Percentiles rank a stretch among this genome's conserved stretches.
These are phyloP conservation scores for Zoanthus sociatus DNA, from an alignment of 92 coral and sea anemone species.

Conservation along the genomic window DNA sequence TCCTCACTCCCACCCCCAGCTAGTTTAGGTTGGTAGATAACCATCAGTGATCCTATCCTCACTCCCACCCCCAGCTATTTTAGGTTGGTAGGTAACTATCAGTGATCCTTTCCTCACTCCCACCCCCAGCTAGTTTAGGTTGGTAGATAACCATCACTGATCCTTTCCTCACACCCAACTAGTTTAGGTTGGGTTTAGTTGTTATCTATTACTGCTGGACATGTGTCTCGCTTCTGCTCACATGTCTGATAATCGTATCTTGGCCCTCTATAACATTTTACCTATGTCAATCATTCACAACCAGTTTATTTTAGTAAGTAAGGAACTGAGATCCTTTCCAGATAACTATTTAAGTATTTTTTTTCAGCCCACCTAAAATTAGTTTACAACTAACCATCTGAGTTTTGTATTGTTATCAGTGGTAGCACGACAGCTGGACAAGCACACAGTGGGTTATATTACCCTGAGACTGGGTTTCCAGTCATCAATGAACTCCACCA, in stretches of 20 bases:
- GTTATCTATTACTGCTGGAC: no score
- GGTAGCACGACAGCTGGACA: conserved; percentile 93
- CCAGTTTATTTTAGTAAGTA: neutral
- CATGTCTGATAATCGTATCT: neutral
- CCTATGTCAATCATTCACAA: neutral
- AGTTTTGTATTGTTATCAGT: conserved; percentile 51
- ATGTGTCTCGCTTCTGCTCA: no score
- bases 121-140: neutral
- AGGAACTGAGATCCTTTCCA: neutral
- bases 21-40: no score
- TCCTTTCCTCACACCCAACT: neutral
- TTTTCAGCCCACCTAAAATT: neutral
- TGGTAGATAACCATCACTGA: neutral
- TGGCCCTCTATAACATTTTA: neutral
- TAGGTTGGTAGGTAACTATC: neutral
- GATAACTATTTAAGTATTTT: no score
- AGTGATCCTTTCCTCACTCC: no score
- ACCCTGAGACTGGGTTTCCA: conserved; percentile 90
- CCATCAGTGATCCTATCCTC: neutral
- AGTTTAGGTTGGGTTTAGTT: neutral
- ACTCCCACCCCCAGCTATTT: neutral
- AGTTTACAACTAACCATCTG: neutral
- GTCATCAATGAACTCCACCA: conserved; percentile 88
- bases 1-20: neutral
- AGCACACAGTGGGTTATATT: conserved; percentile 83